Evolutionary conservation across 2,113 vertebrate species (phyloP).

Genomic region (Callorhinus ursinus): DNA sequence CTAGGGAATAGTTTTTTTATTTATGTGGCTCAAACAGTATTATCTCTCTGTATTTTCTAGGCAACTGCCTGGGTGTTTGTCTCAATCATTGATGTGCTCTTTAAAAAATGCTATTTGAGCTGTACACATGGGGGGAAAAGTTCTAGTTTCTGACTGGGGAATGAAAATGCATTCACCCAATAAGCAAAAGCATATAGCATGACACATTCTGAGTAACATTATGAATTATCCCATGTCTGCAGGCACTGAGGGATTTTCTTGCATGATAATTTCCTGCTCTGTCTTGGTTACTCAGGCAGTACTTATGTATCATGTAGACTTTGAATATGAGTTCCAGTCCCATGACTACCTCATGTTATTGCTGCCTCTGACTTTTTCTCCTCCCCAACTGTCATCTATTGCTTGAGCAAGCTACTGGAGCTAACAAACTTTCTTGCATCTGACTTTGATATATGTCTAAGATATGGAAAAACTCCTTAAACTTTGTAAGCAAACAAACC

Average conservation of each 20-base stretch:
- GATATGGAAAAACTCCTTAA: not conserved
- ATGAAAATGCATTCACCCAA: constrained; percentile 10
- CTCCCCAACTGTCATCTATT: not conserved
- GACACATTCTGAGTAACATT: not conserved
- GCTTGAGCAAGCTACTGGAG: not conserved
- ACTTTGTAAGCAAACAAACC: not conserved
- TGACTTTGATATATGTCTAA: not conserved
- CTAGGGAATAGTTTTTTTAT: not conserved
- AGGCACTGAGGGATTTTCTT: not conserved
- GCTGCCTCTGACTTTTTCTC: not conserved
- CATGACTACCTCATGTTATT: not conserved
- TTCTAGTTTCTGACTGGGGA: constrained; percentile 24
- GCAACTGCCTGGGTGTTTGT: not conserved
- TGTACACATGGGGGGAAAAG: not conserved
- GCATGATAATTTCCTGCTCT: not conserved
- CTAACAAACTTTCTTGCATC: not conserved
- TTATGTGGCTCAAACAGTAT: not conserved
- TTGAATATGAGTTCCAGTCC: not conserved
- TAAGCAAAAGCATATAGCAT: not conserved
- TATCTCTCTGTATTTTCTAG: not conserved
- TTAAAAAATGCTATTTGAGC: constrained; percentile 35
- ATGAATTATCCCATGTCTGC: not conserved
- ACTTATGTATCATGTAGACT: not conserved
- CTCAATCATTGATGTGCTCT: not conserved
- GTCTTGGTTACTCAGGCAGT: not conserved